Base-by-base conservation (phyloP, 2,888 invertebrate genomes). In the Hylaea fasciaria region DNA sequence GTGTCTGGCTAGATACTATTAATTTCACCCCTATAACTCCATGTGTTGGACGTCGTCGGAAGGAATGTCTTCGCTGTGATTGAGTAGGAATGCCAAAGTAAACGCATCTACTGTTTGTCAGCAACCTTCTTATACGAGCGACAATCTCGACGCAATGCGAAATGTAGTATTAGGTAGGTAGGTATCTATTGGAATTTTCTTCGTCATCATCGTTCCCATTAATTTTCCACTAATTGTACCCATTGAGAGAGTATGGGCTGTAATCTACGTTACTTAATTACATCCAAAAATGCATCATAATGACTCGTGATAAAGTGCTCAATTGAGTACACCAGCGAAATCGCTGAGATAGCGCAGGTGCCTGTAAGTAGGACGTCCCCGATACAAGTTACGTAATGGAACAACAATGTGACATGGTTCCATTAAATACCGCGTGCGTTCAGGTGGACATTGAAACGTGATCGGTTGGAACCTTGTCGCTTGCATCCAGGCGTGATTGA, bases 301-400 rank as follows among this genome's bases (percentile, higher is more conserved):
- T 39, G 43, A 12, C 17, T 35, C 0, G 52, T 40, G 28, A 57
- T 56, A 62, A 47, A 48, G 52, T 28, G 48, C 57, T 28, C 13
- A 48, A 53, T 62, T 44, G 44, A 10, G 13, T 52, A 40, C 16
- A 40, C 37, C 37, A 46, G 57, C 35, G 52, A 65, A 64, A 64
- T 63, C 54, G 57, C 56, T 56, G 64, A 61, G 68, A 68, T 67
- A 66, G 53, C 58, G 60, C 70, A 72, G 72, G 72, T 72, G 70
- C 60, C 35, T 41, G 45, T 50, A 69, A 65, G 67, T 70, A 66
- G 73, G 68, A 54, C 71, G 68, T 64, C 68, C 67, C 62, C 65
- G 61, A 68, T 70, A 65, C 55, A 47, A n/a, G 47, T 72, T 70
- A 65, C 63, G 52, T 73, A 66, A 70, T 29, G 1, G 16, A n/a